Evolutionary conservation across 2,888 invertebrate species (phyloP).

Genomic region (Apodemia zela): DNA sequence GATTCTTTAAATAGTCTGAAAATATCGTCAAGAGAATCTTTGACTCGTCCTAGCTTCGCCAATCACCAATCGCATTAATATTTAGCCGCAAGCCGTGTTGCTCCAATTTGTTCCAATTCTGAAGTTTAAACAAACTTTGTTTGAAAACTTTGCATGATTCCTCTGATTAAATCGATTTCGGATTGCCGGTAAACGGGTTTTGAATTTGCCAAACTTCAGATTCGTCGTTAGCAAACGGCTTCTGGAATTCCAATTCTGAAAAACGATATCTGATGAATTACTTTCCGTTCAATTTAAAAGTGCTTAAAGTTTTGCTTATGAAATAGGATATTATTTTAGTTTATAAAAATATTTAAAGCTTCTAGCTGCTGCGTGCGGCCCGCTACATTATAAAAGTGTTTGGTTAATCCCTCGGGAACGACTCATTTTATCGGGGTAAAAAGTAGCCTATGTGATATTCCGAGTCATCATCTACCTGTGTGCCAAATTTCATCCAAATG

Average conservation of each 20-base stretch:
- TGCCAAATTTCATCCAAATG: too few relatives aligned
- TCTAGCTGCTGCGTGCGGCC: too few relatives aligned
- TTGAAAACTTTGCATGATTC: constrained; percentile 71
- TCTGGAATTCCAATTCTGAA: constrained; percentile 57
- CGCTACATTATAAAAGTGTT: too few relatives aligned
- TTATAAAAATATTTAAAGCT: too few relatives aligned
- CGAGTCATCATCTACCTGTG: too few relatives aligned
- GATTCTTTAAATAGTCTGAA: not conserved
- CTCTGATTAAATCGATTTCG: constrained; percentile 76
- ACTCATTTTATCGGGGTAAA: too few relatives aligned
- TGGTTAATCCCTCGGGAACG: too few relatives aligned
- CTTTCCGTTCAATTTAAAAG: constrained; percentile 1
- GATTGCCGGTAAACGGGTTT: constrained; percentile 69
- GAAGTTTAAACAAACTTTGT: constrained; percentile 72
- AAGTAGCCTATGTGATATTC: too few relatives aligned
- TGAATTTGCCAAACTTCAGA: constrained; percentile 55
- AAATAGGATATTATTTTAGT: too few relatives aligned
- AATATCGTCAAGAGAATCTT: not conserved
- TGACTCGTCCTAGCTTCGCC: constrained; percentile 46
- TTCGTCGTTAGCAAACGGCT: constrained; percentile 65
- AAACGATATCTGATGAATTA: constrained; percentile 50
- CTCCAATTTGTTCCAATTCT: constrained; percentile 74
- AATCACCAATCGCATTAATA: constrained; percentile 63
- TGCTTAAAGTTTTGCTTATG: not conserved
- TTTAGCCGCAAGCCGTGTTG: constrained; percentile 67